Evolutionary conservation across 2,113 vertebrate genomes (phyloP).

Genomic region (Eubucco bourcierii): DNA sequence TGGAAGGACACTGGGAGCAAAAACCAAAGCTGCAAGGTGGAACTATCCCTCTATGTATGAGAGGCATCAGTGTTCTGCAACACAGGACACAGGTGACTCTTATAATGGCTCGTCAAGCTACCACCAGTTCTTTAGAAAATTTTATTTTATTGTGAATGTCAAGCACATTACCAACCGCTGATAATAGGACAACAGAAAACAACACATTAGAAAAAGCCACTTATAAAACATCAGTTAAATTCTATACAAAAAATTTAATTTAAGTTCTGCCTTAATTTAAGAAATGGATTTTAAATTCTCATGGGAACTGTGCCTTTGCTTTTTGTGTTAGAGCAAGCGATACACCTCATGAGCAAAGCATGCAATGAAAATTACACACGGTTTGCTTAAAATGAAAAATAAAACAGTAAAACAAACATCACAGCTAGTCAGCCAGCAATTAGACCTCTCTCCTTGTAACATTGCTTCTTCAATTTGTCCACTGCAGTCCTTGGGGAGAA

Average conservation of each 20-base stretch:
- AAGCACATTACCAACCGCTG: constrained; percentile 61
- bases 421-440: constrained; percentile 36
- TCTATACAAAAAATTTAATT: constrained; percentile 39
- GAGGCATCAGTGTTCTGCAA: neutral
- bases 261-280: constrained; percentile 57
- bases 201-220: constrained; percentile 33
- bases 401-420: constrained; percentile 45
- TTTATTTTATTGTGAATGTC: constrained; percentile 76
- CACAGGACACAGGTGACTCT: neutral
- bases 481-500: neutral
- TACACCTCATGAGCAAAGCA: constrained; percentile 49
- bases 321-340: constrained; percentile 31
- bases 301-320: constrained; percentile 18
- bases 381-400: constrained; percentile 56
- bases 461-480: neutral
- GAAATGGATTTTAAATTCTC: constrained; percentile 30
- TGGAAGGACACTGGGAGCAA: neutral
- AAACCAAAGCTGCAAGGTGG: neutral
- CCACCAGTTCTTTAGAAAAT: constrained; percentile 43
- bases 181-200: constrained; percentile 46
- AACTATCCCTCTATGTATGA: neutral
- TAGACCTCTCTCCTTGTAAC: constrained; percentile 42
- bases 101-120: neutral
- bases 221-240: constrained; percentile 21
- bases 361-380: constrained; percentile 63